These are phyloP conservation scores for Collichthys lucidus DNA, from an alignment of 2,113 vertebrate genomes.

Conservation along the genomic window DNA sequence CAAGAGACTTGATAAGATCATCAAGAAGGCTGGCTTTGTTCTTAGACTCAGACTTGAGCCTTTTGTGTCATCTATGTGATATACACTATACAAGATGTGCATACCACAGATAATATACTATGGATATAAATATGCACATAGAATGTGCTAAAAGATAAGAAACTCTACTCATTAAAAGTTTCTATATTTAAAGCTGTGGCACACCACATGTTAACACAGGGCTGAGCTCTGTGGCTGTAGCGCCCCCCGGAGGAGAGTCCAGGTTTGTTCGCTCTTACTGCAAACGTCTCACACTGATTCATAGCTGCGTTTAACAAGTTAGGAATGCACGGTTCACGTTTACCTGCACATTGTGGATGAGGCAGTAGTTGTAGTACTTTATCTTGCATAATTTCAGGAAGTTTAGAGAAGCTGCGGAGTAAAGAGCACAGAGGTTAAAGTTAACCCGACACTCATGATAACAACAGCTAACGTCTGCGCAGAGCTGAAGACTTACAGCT, in stretches of 20 bases:
- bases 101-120: too few species aligned
- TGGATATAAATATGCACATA: too few species aligned
- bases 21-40: too few species aligned
- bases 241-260: not conserved
- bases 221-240: not conserved
- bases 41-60: too few species aligned
- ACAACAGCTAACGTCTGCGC: not conserved
- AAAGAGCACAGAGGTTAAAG: slow-evolving; percentile 10
- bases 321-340: not conserved
- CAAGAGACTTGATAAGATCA: too few species aligned
- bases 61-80: too few species aligned
- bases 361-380: slow-evolving; percentile 98
- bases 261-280: not conserved
- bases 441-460: not conserved
- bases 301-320: not conserved
- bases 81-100: too few species aligned
- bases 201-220: too few species aligned
- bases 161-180: too few species aligned
- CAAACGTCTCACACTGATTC: not conserved
- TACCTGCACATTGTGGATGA: slow-evolving; percentile 98
- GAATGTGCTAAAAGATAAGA: too few species aligned
- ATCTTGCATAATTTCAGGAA: slow-evolving; percentile 98
- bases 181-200: not conserved
- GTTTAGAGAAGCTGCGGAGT: slow-evolving; percentile 91
- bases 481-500: too few species aligned